phyloP scores from a whole-genome alignment of 2,113 vertebrate species.

The Blennius ocellaris region DNA sequence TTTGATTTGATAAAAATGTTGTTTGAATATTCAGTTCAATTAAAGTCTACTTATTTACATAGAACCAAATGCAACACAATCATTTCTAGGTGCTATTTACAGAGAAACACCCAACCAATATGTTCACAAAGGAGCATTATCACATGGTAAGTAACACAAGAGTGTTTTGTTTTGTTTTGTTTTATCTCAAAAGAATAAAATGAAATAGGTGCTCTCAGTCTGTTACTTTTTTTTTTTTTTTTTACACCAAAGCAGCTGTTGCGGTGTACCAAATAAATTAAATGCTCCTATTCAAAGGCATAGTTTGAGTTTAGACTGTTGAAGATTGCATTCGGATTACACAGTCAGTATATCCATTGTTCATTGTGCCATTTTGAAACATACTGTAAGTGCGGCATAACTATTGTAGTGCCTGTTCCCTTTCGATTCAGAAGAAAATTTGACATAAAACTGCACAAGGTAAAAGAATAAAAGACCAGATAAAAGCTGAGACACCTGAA shows the following conservation, averaged over 20 bases:
- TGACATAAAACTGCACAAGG: slow-evolving; percentile 26
- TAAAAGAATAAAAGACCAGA: slow-evolving; percentile 18
- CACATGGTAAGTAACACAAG: slow-evolving; percentile 5
- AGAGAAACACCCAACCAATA: not conserved
- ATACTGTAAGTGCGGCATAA: slow-evolving; percentile 35
- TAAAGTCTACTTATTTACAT: no score
- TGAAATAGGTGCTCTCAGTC: not conserved
- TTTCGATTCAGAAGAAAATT: slow-evolving; percentile 35
- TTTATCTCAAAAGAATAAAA: not conserved
- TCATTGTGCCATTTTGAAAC: slow-evolving; percentile 51
- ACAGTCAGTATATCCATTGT: slow-evolving; percentile 63
- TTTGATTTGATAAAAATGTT: slow-evolving; percentile 25
- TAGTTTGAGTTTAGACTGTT: slow-evolving; percentile 48
- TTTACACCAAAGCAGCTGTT: slow-evolving; percentile 12
- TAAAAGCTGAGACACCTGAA: not conserved
- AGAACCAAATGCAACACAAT: no score
- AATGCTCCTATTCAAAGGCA: slow-evolving; percentile 23
- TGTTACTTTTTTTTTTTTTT: slow-evolving; percentile 28
- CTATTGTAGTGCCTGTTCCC: slow-evolving; percentile 27
- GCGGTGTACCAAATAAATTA: slow-evolving; percentile 35
- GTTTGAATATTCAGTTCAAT: not conserved
- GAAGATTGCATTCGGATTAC: slow-evolving; percentile 75
- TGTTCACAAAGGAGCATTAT: slow-evolving; percentile 15
- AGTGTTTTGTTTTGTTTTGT: not conserved
- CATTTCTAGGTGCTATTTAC: no score